Evolutionary conservation across 2,113 vertebrate genomes (phyloP), one percentile per base, ranked within the genome.

Genomic region (Hipposideros armiger): DNA sequence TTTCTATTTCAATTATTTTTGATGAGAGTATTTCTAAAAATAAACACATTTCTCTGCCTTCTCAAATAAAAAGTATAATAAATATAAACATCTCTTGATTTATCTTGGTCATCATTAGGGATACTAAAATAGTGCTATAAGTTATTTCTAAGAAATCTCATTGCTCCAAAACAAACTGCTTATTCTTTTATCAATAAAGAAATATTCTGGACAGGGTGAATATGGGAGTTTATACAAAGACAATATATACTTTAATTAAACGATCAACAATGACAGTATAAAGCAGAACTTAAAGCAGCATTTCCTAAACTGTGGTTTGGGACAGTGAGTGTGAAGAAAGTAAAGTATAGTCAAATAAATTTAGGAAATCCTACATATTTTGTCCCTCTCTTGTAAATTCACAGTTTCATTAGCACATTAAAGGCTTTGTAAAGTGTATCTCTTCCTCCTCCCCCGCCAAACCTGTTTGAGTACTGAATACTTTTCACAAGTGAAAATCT

Each of bases 21-120:
- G 17, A 24, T 86, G 9, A 58, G 45, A 93, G 1, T 89, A 72
- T 91, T 95, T 89, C 52, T 94, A 85, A 92, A 91, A 91, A n/a
- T 74, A 36, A 1, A 72, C 17, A 20, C 17, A 32, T 85, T 78
- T 83, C 30, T 84, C 70, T 93, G 22, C 64, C 58, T 87, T 96
- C 52, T 95, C 28, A 87, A 86, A 64, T 94, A 40, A 90, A 96
- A 96, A 77, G 24, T 87, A 3, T 64, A 90, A 92, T n/a, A 58
- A 86, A 82, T 66, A 60, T 67, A 85, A 72, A 76, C 45, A 82
- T 70, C 76, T 86, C 72, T 90, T 92, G 7, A 77, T 70, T 91
- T 94, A 42, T 62, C 36, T 67, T 69, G 19, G 2, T 72, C 60
- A 70, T 67, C 56, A 89, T 95, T 91, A 91, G 22, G 8, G 52